Percentiles rank a stretch among this genome's conserved stretches.
Evolutionary conservation across 2,888 invertebrate genomes (phyloP).

Genomic region (Oligia strigilis): DNA sequence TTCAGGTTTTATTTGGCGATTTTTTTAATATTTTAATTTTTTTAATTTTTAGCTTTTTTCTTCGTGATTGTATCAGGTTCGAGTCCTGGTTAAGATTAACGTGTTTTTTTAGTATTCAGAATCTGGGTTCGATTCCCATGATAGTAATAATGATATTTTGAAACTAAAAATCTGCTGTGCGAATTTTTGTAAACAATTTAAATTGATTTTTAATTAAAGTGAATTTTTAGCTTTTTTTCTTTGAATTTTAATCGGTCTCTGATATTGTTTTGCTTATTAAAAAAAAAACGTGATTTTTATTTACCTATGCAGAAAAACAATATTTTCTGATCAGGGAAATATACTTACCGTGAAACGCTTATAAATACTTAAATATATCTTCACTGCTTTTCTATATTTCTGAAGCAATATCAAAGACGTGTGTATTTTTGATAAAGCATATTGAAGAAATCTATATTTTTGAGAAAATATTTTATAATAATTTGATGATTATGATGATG

Average conservation of each 20-base stretch:
- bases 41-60: neutral
- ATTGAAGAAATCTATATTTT: conserved; percentile 15
- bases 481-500: conserved; percentile 13
- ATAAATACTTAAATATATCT: neutral
- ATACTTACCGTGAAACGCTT: neutral
- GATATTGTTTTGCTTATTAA: conserved; percentile 37
- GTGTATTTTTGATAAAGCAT: conserved; percentile 35
- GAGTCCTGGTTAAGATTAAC: conserved; percentile 30
- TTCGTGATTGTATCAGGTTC: conserved; percentile 40
- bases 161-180: conserved; percentile 36
- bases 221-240: conserved; percentile 20
- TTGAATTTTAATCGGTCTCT: conserved; percentile 49
- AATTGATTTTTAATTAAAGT: conserved; percentile 19
- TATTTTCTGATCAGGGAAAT: neutral
- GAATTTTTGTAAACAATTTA: conserved; percentile 29
- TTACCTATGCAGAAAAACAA: conserved; percentile 2
- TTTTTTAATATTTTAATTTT: neutral
- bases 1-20: conserved; percentile 9
- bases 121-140: conserved; percentile 53
- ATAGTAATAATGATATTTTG: neutral
- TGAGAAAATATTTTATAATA: conserved; percentile 15
- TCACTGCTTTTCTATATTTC: no score
- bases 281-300: neutral
- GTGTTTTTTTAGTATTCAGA: neutral
- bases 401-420: conserved; percentile 47